Base-by-base conservation (phyloP, 2,797 vertebrate species). In the Gallirallus australis region DNA sequence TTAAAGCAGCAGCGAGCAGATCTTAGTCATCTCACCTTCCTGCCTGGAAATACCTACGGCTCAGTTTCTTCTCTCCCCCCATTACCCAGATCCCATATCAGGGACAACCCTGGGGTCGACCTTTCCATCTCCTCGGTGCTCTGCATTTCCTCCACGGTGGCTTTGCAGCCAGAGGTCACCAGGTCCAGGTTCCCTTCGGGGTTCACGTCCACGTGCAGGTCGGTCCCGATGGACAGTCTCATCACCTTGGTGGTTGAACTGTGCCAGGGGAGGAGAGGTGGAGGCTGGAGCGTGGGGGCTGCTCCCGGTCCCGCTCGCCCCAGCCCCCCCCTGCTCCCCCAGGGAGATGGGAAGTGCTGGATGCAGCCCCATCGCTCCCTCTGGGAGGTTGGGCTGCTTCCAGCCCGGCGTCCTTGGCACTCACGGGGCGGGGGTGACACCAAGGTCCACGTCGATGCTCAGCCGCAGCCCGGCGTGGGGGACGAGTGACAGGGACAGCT, bases 161-260 rank as follows among this genome's bases (percentile, higher is more conserved):
- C 33, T 76, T 80, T 95, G 90, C 96, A 97, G 86, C 52, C 45
- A 27, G 93, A 87, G 53, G 78, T 48, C 48, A 72, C 86, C 81
- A 96, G 21, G 40, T 96, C 94, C 89, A 97, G 78, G 89, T 96
- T 92, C 25, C 20, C 94, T 8, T 94, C 89, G 0, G 86, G 60
- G 64, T 79, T 96, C 96, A 96, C 90, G 5, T 96, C 94, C 57
- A 94, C 53, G 0, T 91, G 94, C 35, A 97, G 71, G 3, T 96
- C 89, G 0, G 90, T 92, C 64, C 70, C n/a, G 75, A 97, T 82
- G 92, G 90, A 90, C 68, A 97, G 40, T 7, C 54, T 86, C 35
- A 48, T 48, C 53, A 23, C 53, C 86, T 63, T 82, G 75, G 56
- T 66, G 33, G 7, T 8, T 0, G 90, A 56, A 48, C 96, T 96